These are phyloP conservation scores for Caenorhabditis remanei DNA, from an alignment of 1,140 invertebrate species.

Conservation along the genomic window DNA sequence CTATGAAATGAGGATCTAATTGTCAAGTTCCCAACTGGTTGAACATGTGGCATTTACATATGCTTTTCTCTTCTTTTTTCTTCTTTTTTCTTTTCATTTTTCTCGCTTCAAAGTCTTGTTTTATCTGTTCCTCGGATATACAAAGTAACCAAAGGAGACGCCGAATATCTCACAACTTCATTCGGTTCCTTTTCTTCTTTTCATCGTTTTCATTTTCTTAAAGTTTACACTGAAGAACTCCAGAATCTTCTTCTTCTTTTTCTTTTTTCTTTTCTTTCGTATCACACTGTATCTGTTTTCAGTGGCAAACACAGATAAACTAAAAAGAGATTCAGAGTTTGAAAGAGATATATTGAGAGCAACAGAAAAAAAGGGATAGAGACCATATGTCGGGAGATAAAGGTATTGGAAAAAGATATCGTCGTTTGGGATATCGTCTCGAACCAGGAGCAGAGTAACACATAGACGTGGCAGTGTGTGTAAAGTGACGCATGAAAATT, in stretches of 20 bases:
- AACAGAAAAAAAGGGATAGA: conserved; percentile 23
- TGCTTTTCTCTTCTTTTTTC: conserved; percentile 16
- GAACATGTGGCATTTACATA: conserved; percentile 45
- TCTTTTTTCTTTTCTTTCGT: not conserved
- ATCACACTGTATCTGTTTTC: conserved; percentile 28
- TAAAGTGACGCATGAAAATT: conserved; percentile 39
- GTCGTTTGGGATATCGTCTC: conserved; percentile 35
- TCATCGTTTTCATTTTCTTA: not conserved
- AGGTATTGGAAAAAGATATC: conserved; percentile 13
- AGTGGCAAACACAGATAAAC: conserved; percentile 26
- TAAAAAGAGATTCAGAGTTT: not conserved
- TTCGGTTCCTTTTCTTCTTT: not conserved
- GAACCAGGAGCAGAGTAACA: conserved; percentile 24
- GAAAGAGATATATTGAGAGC: conserved; percentile 34
- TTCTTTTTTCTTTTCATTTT: not conserved
- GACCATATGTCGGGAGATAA: conserved; percentile 38
- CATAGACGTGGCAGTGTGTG: not conserved
- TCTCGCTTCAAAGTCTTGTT: not conserved
- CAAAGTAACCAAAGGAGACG: conserved; percentile 12
- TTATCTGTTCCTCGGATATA: not conserved
- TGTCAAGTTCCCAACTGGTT: conserved; percentile 19
- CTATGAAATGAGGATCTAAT: conserved; percentile 26
- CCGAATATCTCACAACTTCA: conserved; percentile 25
- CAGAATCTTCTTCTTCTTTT: conserved; percentile 9
- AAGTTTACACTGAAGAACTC: conserved; percentile 5